A percentile compares a stretch with the other conserved stretches of the same genome.
Evolutionary conservation across 2,113 vertebrate genomes (phyloP).

Genomic region (Progne subis): DNA sequence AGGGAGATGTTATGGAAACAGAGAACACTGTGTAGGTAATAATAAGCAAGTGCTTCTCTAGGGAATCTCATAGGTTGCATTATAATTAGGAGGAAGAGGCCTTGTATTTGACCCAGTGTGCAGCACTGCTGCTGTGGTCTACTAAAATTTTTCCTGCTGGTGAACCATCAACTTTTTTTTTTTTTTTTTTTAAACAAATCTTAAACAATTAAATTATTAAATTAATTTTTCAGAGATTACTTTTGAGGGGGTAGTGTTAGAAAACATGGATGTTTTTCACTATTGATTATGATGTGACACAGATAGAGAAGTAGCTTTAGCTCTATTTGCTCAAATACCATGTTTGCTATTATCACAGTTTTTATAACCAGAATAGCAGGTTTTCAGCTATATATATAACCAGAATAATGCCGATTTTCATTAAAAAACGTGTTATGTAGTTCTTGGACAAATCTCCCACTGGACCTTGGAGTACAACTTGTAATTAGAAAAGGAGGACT

Average conservation of each 20-base stretch:
- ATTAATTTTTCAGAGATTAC: not conserved
- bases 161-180: not conserved
- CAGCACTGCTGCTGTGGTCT: not conserved
- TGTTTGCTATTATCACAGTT: not conserved
- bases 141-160: not conserved
- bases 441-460: not conserved
- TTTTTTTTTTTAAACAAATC: not conserved
- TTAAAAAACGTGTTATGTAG: not conserved
- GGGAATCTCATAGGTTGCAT: not conserved
- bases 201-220: not conserved
- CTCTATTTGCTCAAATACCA: not conserved
- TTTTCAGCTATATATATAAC: too few species aligned
- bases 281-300: not conserved
- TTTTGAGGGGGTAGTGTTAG: not conserved
- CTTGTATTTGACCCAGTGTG: not conserved
- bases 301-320: not conserved
- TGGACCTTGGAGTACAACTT: not conserved
- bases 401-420: not conserved
- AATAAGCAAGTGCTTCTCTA: not conserved
- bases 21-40: not conserved
- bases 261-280: not conserved
- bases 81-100: not conserved
- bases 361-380: not conserved
- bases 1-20: not conserved
- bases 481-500: slow-evolving; percentile 1